Percentiles rank a stretch among this genome's conserved stretches.
phyloP scores from a whole-genome alignment of 2,797 vertebrate species.

The Characodon lateralis region DNA sequence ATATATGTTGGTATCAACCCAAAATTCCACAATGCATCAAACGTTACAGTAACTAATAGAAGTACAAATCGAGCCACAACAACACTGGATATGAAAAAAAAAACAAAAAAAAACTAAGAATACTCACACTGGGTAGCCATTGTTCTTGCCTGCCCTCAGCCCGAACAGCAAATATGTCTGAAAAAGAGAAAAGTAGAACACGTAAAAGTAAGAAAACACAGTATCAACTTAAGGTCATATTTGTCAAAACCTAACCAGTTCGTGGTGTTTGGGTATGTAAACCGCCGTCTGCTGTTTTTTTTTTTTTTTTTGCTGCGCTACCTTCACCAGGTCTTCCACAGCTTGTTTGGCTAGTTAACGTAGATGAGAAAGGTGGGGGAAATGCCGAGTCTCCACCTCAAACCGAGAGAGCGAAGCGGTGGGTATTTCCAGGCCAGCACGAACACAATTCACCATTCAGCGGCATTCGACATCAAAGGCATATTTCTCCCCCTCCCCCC shows the following conservation, averaged over 20 bases:
- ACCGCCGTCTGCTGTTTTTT: conserved; percentile 1
- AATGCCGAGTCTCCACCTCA: conserved; percentile 76
- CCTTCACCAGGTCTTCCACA: conserved; percentile 50
- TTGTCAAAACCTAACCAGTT: conserved; percentile 14
- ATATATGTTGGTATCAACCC: background rate
- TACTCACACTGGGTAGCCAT: conserved; percentile 88
- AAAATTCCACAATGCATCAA: background rate
- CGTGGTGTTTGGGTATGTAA: conserved; percentile 25
- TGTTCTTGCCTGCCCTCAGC: conserved; percentile 80
- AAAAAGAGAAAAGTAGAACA: conserved; percentile 16
- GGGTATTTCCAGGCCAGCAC: conserved; percentile 82
- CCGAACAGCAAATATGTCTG: conserved; percentile 81
- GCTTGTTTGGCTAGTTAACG: conserved; percentile 54
- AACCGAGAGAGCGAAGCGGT: conserved; percentile 68
- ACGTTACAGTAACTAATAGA: background rate
- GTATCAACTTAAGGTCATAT: conserved; percentile 19
- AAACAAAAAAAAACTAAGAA: conserved; percentile 8
- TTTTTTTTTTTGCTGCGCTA: conserved; percentile 28
- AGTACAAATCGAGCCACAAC: background rate
- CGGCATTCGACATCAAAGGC: conserved; percentile 80
- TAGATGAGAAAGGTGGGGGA: conserved; percentile 49
- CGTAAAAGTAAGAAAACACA: conserved; percentile 27
- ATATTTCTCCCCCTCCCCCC: conserved; percentile 78
- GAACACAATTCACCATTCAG: conserved; percentile 82
- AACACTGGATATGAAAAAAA: background rate